A percentile compares a stretch with the other conserved stretches of the same genome.
phyloP scores from a whole-genome alignment of 2,113 vertebrate species.

The Gymnarchus niloticus region DNA sequence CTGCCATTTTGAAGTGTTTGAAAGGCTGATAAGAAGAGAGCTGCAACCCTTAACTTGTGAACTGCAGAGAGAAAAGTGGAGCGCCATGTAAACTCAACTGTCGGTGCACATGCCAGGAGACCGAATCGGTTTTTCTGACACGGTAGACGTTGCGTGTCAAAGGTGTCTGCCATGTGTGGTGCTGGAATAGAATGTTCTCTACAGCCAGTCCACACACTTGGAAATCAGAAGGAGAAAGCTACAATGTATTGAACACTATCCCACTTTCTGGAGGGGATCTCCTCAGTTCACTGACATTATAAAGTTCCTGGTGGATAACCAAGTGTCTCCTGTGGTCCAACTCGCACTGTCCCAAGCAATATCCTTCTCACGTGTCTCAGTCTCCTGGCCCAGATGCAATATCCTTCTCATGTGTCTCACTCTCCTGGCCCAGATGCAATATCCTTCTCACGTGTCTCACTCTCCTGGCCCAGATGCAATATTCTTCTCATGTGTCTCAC shows the following conservation, averaged over 20 bases:
- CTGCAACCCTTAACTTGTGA: background rate
- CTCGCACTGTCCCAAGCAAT: too few relatives aligned
- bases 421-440: background rate
- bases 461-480: background rate
- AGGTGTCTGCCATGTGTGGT: background rate
- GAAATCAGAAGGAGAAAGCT: background rate
- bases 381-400: background rate
- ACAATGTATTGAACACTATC: background rate
- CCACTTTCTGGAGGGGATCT: background rate
- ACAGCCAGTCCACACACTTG: background rate
- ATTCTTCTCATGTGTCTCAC: background rate
- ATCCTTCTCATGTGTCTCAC: background rate
- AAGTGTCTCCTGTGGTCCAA: background rate
- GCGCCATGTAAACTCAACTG: too few relatives aligned
- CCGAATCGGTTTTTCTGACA: background rate
- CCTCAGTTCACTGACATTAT: background rate
- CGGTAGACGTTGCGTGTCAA: background rate
- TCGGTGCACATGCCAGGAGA: background rate
- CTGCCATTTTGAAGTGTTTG: background rate
- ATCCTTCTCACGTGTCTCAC: too few relatives aligned
- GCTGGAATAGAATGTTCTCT: background rate
- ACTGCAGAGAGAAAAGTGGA: background rate
- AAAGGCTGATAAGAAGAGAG: too few relatives aligned
- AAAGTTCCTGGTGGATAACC: too few relatives aligned
- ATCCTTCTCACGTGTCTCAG: background rate